These are phyloP conservation scores for Tuta absoluta DNA, from an alignment of 2,888 invertebrate species.

Conservation along the genomic window DNA sequence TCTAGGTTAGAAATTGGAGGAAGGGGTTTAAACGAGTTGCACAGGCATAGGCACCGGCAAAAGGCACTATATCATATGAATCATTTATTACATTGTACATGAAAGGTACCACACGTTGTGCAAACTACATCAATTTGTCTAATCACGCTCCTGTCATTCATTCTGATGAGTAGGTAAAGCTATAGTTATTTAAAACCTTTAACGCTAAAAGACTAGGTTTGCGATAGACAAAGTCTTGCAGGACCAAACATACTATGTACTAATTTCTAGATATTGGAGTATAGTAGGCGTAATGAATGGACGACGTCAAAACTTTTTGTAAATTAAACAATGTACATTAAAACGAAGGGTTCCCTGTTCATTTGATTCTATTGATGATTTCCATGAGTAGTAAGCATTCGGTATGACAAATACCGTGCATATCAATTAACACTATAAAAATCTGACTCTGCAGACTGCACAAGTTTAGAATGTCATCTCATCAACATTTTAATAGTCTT, in stretches of 20 bases:
- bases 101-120: constrained; percentile 1
- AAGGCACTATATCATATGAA: constrained; percentile 21
- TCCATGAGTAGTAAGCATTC: neutral
- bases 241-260: neutral
- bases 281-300: neutral
- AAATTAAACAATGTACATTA: neutral
- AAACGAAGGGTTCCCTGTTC: constrained; percentile 35
- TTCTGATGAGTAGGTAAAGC: constrained; percentile 11
- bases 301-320: neutral
- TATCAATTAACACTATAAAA: constrained; percentile 30
- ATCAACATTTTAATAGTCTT: neutral
- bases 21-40: constrained; percentile 19
- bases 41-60: constrained; percentile 20
- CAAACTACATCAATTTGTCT: neutral
- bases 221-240: neutral
- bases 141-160: constrained; percentile 10
- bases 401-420: constrained; percentile 26
- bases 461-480: neutral
- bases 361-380: constrained; percentile 44
- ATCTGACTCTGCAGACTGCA: neutral
- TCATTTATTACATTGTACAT: constrained; percentile 21
- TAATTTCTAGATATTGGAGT: neutral
- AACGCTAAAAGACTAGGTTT: constrained; percentile 30
- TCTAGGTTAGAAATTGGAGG: constrained; percentile 1
- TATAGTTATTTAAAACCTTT: constrained; percentile 3